Conservation (phyloP, 2,888 invertebrate species). For the Chrysolina haemoptera region DNA sequence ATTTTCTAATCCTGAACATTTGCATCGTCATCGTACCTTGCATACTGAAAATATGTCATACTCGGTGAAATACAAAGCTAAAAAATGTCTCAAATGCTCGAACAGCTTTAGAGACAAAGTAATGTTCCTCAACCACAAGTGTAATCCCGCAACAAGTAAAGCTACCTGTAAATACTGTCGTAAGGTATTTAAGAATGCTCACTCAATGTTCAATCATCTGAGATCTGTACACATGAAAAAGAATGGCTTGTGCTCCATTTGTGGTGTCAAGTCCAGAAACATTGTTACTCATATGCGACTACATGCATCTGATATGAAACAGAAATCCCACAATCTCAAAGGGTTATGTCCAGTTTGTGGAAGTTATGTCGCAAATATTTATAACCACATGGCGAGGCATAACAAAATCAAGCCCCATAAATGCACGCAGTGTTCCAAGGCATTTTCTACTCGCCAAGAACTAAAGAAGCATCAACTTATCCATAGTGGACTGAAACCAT, state of each 20-base stretch:
- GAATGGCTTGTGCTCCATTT: conserved; percentile 59
- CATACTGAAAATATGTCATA: conserved; percentile 63
- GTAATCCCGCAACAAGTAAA: conserved; percentile 51
- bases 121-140: conserved; percentile 54
- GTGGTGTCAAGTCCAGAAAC: conserved; percentile 61
- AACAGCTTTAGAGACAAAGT: conserved; percentile 58
- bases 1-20: conserved; percentile 63
- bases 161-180: conserved; percentile 59
- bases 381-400: conserved; percentile 60
- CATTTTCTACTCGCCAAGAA: conserved; percentile 57
- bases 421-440: conserved; percentile 60
- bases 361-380: conserved; percentile 59
- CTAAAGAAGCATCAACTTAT: conserved; percentile 59
- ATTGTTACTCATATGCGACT: conserved; percentile 31
- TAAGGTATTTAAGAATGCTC: conserved; percentile 56
- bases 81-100: conserved; percentile 58
- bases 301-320: not conserved
- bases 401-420: conserved; percentile 57
- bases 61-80: conserved; percentile 59
- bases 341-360: conserved; percentile 54
- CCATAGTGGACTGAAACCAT: conserved; percentile 61
- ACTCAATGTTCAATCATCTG: conserved; percentile 49
- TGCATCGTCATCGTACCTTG: conserved; percentile 59
- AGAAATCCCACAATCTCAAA: not conserved
- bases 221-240: conserved; percentile 44